A percentile compares a stretch with the other conserved stretches of the same genome.
Evolutionary conservation across 1,140 invertebrate species (phyloP).

Genomic region (Babylonia areolata): DNA sequence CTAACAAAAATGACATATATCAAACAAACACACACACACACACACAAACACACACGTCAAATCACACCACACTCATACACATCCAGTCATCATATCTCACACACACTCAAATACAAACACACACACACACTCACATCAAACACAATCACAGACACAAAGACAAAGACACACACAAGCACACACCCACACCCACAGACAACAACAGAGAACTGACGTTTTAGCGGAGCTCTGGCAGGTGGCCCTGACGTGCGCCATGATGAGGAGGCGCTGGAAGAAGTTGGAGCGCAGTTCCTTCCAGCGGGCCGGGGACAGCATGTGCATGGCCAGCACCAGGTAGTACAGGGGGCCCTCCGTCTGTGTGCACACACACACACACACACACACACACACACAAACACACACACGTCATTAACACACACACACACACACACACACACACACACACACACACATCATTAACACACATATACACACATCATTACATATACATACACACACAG

Average conservation of each 20-base stretch:
- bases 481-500: too few species aligned
- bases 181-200: background rate
- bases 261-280: constrained; percentile 85
- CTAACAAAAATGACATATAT: too few species aligned
- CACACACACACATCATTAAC: too few species aligned
- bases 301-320: constrained; percentile 85
- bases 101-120: background rate
- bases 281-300: constrained; percentile 83
- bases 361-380: background rate
- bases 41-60: too few species aligned
- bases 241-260: constrained; percentile 88
- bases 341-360: constrained; percentile 87
- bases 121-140: background rate
- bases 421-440: too few species aligned
- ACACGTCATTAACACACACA: too few species aligned
- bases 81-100: background rate
- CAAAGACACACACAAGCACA: constrained; percentile 1
- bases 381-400: too few species aligned
- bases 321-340: constrained; percentile 88
- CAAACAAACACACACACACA: too few species aligned
- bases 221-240: constrained; percentile 65
- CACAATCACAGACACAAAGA: background rate
- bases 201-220: constrained; percentile 54
- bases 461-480: too few species aligned
- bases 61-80: too few species aligned